A percentile compares a stretch with the other conserved stretches of the same genome.
These are phyloP conservation scores for Bugula neritina DNA, from an alignment of 2,888 invertebrate genomes.

Conservation along the genomic window DNA sequence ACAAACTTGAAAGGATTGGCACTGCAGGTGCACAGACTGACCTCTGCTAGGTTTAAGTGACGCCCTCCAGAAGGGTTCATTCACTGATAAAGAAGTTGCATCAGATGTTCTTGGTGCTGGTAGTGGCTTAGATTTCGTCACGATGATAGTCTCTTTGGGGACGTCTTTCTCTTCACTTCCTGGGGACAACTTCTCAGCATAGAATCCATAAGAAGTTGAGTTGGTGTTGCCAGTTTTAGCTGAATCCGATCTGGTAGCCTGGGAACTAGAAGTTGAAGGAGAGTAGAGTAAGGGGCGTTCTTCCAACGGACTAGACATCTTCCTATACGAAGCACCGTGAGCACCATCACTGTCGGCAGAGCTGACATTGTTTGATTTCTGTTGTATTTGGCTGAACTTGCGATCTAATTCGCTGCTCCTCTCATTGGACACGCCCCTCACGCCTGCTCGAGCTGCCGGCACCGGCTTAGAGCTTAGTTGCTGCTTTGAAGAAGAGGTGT, in stretches of 20 bases:
- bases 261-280: background rate
- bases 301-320: background rate
- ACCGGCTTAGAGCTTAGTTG: background rate
- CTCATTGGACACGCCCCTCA: background rate
- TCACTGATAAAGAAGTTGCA: background rate
- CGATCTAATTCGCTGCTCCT: background rate
- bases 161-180: background rate
- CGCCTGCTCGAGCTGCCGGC: background rate
- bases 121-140: background rate
- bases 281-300: background rate
- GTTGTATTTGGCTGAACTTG: background rate
- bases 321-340: background rate
- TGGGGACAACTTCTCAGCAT: background rate
- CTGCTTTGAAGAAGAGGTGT: background rate
- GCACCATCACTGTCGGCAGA: background rate
- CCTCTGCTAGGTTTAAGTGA: slow-evolving; percentile 14
- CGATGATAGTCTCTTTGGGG: background rate
- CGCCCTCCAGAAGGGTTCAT: background rate
- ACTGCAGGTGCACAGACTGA: too few relatives aligned
- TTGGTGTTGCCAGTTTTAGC: background rate
- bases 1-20: too few relatives aligned
- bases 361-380: background rate
- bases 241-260: background rate
- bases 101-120: background rate
- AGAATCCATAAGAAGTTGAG: background rate